Evolutionary conservation across 1,140 invertebrate species (phyloP).

Genomic region (Drosophila tropicalis): DNA sequence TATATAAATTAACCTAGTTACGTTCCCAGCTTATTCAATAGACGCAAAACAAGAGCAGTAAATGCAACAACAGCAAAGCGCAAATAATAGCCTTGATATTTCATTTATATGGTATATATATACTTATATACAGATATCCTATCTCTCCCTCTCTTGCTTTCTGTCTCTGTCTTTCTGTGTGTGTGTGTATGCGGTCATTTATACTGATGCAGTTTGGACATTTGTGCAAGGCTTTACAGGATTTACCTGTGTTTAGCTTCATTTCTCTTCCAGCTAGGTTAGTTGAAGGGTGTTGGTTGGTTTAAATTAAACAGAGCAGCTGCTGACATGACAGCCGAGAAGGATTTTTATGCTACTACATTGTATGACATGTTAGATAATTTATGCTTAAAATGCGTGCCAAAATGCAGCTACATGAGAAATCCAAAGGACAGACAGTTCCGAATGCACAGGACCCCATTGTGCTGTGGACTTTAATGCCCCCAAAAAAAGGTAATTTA

Average conservation of each 20-base stretch:
- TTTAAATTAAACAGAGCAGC: conserved; percentile 76
- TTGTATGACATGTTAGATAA: conserved; percentile 56
- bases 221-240: conserved; percentile 64
- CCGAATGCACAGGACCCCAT: neutral
- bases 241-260: conserved; percentile 68
- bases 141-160: neutral
- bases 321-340: conserved; percentile 66
- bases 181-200: conserved; percentile 47
- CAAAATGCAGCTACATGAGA: conserved; percentile 28
- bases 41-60: conserved; percentile 33
- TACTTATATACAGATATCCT: conserved; percentile 38
- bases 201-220: conserved; percentile 59
- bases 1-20: conserved; percentile 66
- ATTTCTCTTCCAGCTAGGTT: neutral
- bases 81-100: conserved; percentile 75
- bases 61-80: conserved; percentile 41
- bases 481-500: neutral
- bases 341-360: conserved; percentile 47
- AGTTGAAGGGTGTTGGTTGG: conserved; percentile 10
- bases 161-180: conserved; percentile 17
- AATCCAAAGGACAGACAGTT: neutral
- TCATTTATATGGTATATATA: conserved; percentile 39
- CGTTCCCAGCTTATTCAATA: conserved; percentile 65
- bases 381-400: conserved; percentile 76
- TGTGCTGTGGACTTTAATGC: neutral